A percentile compares a stretch with the other conserved stretches of the same genome.
Conservation (phyloP, 2,888 invertebrate genomes). For the Craniophora ligustri region DNA sequence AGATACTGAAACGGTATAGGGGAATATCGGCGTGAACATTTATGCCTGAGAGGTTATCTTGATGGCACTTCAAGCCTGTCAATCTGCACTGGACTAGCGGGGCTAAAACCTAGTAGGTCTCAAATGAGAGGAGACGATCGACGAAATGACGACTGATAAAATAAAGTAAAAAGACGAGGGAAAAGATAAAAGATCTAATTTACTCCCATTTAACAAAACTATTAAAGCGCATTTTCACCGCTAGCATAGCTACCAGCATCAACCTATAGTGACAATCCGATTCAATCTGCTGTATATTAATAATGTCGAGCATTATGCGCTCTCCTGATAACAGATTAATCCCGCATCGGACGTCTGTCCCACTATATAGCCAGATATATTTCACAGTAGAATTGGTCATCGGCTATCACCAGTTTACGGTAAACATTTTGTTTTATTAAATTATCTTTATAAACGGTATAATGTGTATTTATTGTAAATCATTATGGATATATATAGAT, state of each 20-base stretch:
- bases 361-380: conserved; percentile 27
- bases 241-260: not conserved
- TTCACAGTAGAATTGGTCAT: conserved; percentile 2
- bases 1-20: too few species aligned
- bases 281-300: conserved; percentile 34
- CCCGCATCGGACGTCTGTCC: conserved; percentile 44
- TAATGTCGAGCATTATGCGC: conserved; percentile 33
- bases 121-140: too few species aligned
- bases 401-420: conserved; percentile 21
- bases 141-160: too few species aligned
- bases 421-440: conserved; percentile 31
- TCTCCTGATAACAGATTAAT: conserved; percentile 51
- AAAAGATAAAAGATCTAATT: too few species aligned
- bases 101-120: too few species aligned
- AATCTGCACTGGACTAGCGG: too few species aligned
- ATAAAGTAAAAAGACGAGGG: too few species aligned
- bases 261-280: conserved; percentile 12
- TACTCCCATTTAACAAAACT: too few species aligned
- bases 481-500: not conserved
- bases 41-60: too few species aligned
- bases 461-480: conserved; percentile 1
- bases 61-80: too few species aligned
- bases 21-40: too few species aligned
- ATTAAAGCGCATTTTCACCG: not conserved
- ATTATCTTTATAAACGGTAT: conserved; percentile 9